Evolutionary conservation across 2,888 invertebrate species (phyloP), one percentile per base, ranked within the genome.

Genomic region (Drosophila nigritarsus): DNA sequence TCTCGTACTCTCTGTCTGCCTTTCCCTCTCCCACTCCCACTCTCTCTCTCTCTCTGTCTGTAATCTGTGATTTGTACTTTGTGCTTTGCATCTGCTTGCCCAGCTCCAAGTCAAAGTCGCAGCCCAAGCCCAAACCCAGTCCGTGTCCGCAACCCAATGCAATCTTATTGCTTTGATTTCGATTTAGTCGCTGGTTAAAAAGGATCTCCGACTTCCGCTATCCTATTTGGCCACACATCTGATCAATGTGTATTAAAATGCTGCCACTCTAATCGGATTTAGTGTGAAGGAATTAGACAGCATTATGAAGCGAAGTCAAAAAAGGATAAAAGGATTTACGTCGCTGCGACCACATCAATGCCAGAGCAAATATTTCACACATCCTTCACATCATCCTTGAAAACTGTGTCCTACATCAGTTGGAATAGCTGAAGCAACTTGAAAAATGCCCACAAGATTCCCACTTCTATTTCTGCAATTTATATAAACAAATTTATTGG

Each of bases 41-140:
- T 15, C 36, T 54, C 38, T 11, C 18, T 45, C 53, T 51, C 54
- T 30, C 27, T 9, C 38, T 61, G 27, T 38, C 32, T 50, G 65
- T 82, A 79, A 79, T 81, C 80, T 74, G 64, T 82, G 81, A 81
- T 78, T 77, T 78, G 78, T 80, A 71, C 64, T 73, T 66, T 78
- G 68, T 78, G 78, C 71, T 67, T 65, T 81, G 71, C 81, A 81
- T 75, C 65, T 53, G 59, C 67, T 73, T 42, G 55, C 59, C 60
- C 59, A 63, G 30, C 20, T 20, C 11, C 18, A 51, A 32, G 15
- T 30, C 15, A 2, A 36, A 30, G n/a, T 6, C 55, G 11, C 15
- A 34, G 13, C 20, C 34, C 67, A 45, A 56, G 27, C 24, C 51
- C 36, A 34, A 40, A 20, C 15, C 58, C 18, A 53, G 29, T 29